phyloP scores from a whole-genome alignment of 2,888 invertebrate species.

The Metacarcinus magister region DNA sequence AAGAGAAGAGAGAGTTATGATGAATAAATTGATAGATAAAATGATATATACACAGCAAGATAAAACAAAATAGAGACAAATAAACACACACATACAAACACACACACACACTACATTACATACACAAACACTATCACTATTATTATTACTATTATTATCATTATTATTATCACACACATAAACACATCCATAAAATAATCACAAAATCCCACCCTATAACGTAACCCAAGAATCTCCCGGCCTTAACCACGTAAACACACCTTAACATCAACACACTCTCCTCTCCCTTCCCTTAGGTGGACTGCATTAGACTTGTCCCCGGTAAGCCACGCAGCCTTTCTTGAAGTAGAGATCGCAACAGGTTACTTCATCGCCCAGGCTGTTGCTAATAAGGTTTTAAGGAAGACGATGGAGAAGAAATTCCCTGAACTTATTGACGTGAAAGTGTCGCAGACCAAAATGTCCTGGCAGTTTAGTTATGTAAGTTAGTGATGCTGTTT shows the following conservation, averaged over 20 bases:
- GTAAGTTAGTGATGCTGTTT: conserved; percentile 49
- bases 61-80: not conserved
- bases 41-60: not conserved
- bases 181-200: too few relatives aligned
- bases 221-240: too few relatives aligned
- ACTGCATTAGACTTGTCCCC: conserved; percentile 84
- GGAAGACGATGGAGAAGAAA: conserved; percentile 74
- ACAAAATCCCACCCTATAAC: not conserved
- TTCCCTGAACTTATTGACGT: conserved; percentile 83
- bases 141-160: not conserved
- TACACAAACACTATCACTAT: not conserved
- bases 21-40: not conserved
- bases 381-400: conserved; percentile 80
- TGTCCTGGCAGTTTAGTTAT: conserved; percentile 67
- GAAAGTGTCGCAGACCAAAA: not conserved
- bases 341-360: conserved; percentile 85
- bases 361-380: conserved; percentile 86
- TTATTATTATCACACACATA: not conserved
- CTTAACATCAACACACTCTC: not conserved
- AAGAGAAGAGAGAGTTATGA: not conserved
- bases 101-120: not conserved
- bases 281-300: conserved; percentile 84
- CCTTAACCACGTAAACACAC: too few relatives aligned
- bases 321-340: conserved; percentile 85
- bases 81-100: not conserved